Base-by-base conservation (phyloP, 2,888 invertebrate species). In the Conchocele bisecta region DNA sequence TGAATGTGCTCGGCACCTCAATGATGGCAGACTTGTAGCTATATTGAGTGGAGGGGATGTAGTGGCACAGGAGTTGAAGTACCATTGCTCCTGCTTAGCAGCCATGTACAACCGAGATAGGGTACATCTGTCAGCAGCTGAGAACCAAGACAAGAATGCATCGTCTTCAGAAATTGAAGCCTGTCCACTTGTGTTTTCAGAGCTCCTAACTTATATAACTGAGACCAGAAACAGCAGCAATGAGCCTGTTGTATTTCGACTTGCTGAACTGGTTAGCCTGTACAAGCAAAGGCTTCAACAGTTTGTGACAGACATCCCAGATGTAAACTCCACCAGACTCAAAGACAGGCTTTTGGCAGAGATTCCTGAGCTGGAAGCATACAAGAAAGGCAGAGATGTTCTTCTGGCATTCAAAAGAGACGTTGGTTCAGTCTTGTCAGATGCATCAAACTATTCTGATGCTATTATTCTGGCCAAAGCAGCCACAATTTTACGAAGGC, bases 41-140 rank as follows among this genome's bases (percentile, higher is more conserved):
- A 72, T 37, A 46, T 59, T 77, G 24, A 75, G 70, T 69, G 63
- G 54, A 35, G 71, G 79, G 11, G 81, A 77, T 73, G 56, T 72
- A 31, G 72, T 81, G 7, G 81, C 76, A 51, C 79, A 76, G 66
- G 81, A 78, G 48, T 50, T 79, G 7, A 77, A 67, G 51, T 79
- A 79, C 29, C 75, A 81, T 54, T 31, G 26, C 9, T 39, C 61
- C 31, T 76, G 74, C 46, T 63, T 77, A 42, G 39, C 67, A 42
- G 39, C 57, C 15, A 37, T 81, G 17, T 76, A 75, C 53, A 71
- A 78, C 33, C 66, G 41, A 41, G 70, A 64, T 35, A 60, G 70
- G 37, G 24, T 31, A 2, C 26, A 22, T 48, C 28, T 51, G 15
- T 51, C 33, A 51, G 24, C 53, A 29, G 33, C 33, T 26, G 7